phyloP scores from a whole-genome alignment of 2,113 vertebrate genomes.

The Ophiodon elongatus region DNA sequence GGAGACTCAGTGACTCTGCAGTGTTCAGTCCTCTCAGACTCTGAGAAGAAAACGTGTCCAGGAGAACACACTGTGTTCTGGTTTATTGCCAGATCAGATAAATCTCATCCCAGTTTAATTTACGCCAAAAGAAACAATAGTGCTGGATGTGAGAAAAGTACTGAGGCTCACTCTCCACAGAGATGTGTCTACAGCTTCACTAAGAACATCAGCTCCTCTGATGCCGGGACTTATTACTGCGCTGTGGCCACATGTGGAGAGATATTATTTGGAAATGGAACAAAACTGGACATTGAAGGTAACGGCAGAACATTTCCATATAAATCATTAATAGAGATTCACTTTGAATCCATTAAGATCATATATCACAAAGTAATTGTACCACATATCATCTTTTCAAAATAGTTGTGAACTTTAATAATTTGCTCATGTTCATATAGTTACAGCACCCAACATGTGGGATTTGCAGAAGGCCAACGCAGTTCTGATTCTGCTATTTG shows the following conservation, averaged over 20 bases:
- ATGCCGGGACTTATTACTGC: constrained; percentile 54
- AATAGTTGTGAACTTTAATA: background rate
- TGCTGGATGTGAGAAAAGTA: background rate
- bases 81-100: constrained; percentile 31
- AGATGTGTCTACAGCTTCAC: constrained; percentile 40
- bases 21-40: constrained; percentile 45
- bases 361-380: background rate
- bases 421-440: background rate
- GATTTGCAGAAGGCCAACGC: background rate
- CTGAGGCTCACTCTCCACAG: no score
- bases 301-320: background rate
- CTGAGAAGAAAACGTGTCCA: constrained; percentile 13
- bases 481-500: background rate
- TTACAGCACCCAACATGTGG: background rate
- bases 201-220: constrained; percentile 25
- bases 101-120: constrained; percentile 16
- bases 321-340: background rate
- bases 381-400: background rate
- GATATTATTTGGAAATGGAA: background rate
- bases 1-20: constrained; percentile 33
- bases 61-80: constrained; percentile 46
- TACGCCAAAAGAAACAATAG: background rate
- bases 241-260: constrained; percentile 23
- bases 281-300: background rate
- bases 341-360: background rate